Base-by-base conservation (phyloP, 2,888 invertebrate genomes). In the Clunio marinus region DNA sequence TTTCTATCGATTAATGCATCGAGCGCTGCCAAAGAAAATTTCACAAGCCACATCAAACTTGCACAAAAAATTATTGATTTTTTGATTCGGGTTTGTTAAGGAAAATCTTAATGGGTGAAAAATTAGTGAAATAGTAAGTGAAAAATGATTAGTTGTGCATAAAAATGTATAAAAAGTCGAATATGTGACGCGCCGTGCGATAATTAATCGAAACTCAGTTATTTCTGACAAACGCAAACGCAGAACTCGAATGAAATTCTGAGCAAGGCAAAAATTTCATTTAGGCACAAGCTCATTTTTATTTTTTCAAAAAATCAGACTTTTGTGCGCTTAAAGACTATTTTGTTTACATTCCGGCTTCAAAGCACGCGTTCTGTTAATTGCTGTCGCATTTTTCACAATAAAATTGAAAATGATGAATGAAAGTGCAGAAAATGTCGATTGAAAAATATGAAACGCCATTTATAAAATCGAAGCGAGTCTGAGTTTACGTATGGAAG, bases 321-420 rank as follows among this genome's bases (percentile, higher is more conserved):
- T 66, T 45, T 66, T 66, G 66, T 66, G 66, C 66, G 66, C 66
- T 66, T 55, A 51, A 66, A 46, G 46, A 13, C 15, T 66, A 32
- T 66, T 65, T 66, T 66, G 66, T 66, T 66, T 66, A 66, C 66
- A 66, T 55, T 66, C 35, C 66, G 66, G 66, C 66, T 17, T 27
- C 66, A 66, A 66, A 41, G 20, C 66, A 66, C 55, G 66, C 66
- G 66, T 66, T 32, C 17, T 66, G 55, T 7, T 55, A 55, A 51
- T 66, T 51, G 28, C 55, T 35, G 32, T 32, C 55, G 13, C 66
- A 32, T 7, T 55, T 55, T 66, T 66, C 7, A 22, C 45, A 28
- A 24, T 41, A 20, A 45, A 51, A 32, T n/a, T 27, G 55, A 20
- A 28, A 24, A 32, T 46, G 32, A 55, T 66, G 66, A 66, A 66